Evolutionary conservation across 2,797 vertebrate genomes (phyloP).

Genomic region (Notamacropus eugenii): DNA sequence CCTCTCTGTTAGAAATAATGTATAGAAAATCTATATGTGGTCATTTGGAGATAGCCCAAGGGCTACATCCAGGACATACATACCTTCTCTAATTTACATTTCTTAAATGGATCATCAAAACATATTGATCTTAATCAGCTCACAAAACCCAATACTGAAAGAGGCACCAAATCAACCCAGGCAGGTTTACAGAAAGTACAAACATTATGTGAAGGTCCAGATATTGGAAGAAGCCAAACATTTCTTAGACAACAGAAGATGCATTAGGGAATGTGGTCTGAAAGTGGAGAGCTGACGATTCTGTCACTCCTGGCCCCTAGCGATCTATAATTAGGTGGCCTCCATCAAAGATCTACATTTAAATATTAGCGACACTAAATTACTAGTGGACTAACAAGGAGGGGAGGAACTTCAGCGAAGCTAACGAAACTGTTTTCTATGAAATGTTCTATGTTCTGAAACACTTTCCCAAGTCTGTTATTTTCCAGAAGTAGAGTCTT

Average conservation of each 20-base stretch:
- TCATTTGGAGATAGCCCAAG: slow-evolving; percentile 49
- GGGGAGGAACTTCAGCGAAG: neutral
- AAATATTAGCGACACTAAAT: neutral
- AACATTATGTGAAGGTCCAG: neutral
- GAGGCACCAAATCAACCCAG: slow-evolving; percentile 41
- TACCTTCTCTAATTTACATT: slow-evolving; percentile 46
- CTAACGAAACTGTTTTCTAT: neutral
- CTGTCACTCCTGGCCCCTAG: neutral
- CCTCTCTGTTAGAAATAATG: slow-evolving; percentile 55
- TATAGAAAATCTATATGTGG: slow-evolving; percentile 58
- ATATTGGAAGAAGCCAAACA: neutral
- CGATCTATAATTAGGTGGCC: slow-evolving; percentile 21
- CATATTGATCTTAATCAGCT: slow-evolving; percentile 58
- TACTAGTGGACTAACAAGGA: neutral
- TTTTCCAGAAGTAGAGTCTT: slow-evolving; percentile 72
- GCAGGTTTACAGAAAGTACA: slow-evolving; percentile 19
- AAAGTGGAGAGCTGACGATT: neutral
- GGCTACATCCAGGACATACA: neutral
- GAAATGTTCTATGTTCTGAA: neutral
- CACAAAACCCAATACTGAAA: slow-evolving; percentile 45
- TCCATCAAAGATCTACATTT: slow-evolving; percentile 35
- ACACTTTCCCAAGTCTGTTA: slow-evolving; percentile 65
- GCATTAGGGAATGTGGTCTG: neutral
- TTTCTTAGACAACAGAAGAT: slow-evolving; percentile 11
- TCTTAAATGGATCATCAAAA: slow-evolving; percentile 65